These are phyloP conservation scores for Myrmecobius fasciatus DNA, from an alignment of 2,113 vertebrate species.

Conservation along the genomic window DNA sequence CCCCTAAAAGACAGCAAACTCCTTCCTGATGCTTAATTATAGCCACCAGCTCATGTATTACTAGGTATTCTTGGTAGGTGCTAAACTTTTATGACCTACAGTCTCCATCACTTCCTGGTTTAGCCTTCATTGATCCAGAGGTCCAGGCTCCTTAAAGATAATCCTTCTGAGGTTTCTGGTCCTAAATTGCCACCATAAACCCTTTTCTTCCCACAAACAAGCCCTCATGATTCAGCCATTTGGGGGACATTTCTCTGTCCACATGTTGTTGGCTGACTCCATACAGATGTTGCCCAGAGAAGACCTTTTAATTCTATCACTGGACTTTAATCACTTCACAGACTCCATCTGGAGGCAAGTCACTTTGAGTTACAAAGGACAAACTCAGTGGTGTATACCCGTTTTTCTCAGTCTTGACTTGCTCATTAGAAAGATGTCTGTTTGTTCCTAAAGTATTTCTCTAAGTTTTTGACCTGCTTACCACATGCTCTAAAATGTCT, in stretches of 20 bases:
- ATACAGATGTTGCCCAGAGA: neutral
- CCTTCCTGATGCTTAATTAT: neutral
- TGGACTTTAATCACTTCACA: neutral
- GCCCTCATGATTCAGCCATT: neutral
- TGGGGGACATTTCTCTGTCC: neutral
- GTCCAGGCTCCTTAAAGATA: neutral
- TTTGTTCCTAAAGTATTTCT: neutral
- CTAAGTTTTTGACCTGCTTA: neutral
- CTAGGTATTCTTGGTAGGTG: neutral
- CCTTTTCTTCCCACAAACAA: neutral
- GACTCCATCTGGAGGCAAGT: neutral
- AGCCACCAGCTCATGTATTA: neutral
- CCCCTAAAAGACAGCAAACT: neutral
- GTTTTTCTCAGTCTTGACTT: neutral
- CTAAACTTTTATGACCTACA: neutral
- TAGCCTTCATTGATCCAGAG: neutral
- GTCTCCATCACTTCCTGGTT: neutral
- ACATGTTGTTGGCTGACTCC: neutral
- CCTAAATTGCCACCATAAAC: neutral
- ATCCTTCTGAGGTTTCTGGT: neutral
- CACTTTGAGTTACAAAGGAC: neutral
- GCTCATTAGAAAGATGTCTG: neutral
- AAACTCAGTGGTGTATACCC: neutral
- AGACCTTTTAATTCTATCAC: neutral
- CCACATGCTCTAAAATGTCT: neutral